A percentile compares a stretch with the other conserved stretches of the same genome.
Evolutionary conservation across 2,797 vertebrate species (phyloP).

Genomic region (Neomorphus geoffroyi): DNA sequence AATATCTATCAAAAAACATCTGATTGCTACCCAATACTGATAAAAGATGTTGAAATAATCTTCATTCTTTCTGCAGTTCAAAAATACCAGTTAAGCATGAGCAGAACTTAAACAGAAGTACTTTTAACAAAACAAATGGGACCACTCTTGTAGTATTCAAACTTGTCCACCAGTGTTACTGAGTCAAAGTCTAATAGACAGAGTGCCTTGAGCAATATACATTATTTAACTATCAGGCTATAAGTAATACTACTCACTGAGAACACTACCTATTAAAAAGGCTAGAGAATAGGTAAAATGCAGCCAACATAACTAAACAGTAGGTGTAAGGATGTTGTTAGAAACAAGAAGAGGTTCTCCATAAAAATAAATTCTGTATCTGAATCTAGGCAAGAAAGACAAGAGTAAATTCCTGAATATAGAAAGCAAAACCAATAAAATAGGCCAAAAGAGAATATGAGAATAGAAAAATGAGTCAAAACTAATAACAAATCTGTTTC

Average conservation of each 20-base stretch:
- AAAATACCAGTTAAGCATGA: neutral
- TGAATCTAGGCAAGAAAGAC: neutral
- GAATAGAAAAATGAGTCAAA: neutral
- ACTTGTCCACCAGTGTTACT: neutral
- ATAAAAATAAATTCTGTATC: neutral
- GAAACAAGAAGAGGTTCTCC: neutral
- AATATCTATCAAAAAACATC: fast-evolving
- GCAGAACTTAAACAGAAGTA: neutral
- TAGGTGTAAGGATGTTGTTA: neutral
- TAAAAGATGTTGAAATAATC: neutral
- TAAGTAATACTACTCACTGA: neutral
- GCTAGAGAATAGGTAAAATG: neutral
- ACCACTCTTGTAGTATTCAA: neutral
- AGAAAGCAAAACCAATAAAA: neutral
- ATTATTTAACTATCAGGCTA: neutral
- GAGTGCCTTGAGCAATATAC: neutral
- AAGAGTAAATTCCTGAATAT: neutral
- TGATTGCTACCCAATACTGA: neutral
- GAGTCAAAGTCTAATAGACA: neutral
- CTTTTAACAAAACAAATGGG: neutral
- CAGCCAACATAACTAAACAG: neutral
- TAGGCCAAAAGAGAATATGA: neutral
- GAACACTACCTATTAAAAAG: neutral
- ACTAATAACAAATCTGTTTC: neutral
- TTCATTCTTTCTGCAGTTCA: neutral